Percentiles rank a stretch among this genome's conserved stretches.
Conservation (phyloP, 1,140 invertebrate genomes). For the Samia ricini region DNA sequence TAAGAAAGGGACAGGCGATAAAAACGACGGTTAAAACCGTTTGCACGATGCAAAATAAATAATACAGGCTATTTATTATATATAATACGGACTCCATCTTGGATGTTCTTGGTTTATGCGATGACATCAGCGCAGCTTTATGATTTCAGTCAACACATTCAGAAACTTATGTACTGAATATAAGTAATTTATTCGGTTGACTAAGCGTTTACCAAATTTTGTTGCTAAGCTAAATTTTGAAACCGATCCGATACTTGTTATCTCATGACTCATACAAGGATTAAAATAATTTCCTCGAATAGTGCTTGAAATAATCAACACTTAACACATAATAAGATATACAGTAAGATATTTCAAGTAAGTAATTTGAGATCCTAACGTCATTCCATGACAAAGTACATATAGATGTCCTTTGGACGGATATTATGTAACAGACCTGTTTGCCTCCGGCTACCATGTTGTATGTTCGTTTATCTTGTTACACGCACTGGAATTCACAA, state of each 20-base stretch:
- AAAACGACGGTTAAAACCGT: conserved; percentile 65
- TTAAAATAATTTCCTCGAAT: not conserved
- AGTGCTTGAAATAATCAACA: not conserved
- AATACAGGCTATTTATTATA: conserved; percentile 59
- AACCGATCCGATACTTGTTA: conserved; percentile 2
- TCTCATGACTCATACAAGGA: not conserved
- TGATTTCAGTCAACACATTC: conserved; percentile 57
- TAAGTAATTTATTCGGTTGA: conserved; percentile 32
- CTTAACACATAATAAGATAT: not conserved
- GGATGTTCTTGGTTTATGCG: conserved; percentile 35
- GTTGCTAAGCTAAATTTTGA: conserved; percentile 42
- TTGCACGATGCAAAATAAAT: conserved; percentile 63
- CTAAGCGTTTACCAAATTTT: conserved; percentile 23
- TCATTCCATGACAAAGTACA: not conserved
- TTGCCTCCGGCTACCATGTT: conserved; percentile 72
- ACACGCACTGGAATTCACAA: conserved; percentile 44
- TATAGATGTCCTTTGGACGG: conserved; percentile 2
- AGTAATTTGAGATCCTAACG: not conserved
- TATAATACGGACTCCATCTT: conserved; percentile 52
- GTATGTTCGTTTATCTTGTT: conserved; percentile 40
- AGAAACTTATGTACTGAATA: conserved; percentile 20
- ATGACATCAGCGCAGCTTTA: conserved; percentile 70
- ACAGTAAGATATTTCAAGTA: not conserved
- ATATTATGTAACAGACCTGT: conserved; percentile 54
- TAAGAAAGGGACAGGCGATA: conserved; percentile 48